Percentiles rank a stretch among this genome's conserved stretches.
Evolutionary conservation across 2,888 invertebrate genomes (phyloP).

Genomic region (Scaptomyza parva): DNA sequence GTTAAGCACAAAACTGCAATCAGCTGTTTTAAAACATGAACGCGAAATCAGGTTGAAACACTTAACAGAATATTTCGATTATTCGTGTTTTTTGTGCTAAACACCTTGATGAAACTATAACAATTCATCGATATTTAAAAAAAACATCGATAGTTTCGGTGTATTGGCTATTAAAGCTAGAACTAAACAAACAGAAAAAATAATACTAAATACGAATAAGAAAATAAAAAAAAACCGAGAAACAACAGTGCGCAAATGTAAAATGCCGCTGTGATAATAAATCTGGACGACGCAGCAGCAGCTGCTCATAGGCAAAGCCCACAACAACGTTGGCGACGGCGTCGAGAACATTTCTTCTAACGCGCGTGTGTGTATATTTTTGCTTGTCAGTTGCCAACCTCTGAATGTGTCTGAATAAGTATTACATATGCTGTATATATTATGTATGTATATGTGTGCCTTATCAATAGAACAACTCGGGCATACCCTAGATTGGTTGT

Average conservation of each 20-base stretch:
- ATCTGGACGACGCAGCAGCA: slow-evolving; percentile 71
- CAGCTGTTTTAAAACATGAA: too few species aligned
- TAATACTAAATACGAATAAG: too few species aligned
- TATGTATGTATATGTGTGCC: slow-evolving; percentile 23
- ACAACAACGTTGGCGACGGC: slow-evolving; percentile 70
- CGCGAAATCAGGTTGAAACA: too few species aligned
- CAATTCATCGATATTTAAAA: slow-evolving; percentile 41
- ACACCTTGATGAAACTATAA: background rate
- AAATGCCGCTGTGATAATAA: slow-evolving; percentile 78
- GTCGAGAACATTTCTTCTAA: slow-evolving; percentile 59
- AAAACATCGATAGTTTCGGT: slow-evolving; percentile 43
- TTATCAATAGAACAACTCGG: slow-evolving; percentile 50
- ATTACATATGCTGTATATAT: slow-evolving; percentile 21
- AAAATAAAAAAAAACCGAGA: slow-evolving; percentile 36
- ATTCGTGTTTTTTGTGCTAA: background rate
- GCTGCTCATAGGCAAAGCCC: slow-evolving; percentile 45
- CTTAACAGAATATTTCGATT: too few species aligned
- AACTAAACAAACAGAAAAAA: slow-evolving; percentile 42
- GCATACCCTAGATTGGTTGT: slow-evolving; percentile 9
- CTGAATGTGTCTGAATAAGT: slow-evolving; percentile 32
- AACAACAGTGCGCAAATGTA: slow-evolving; percentile 74
- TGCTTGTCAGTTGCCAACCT: slow-evolving; percentile 55
- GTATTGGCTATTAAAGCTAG: slow-evolving; percentile 41
- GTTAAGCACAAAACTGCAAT: too few species aligned
- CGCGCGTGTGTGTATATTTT: slow-evolving; percentile 70